Base-by-base conservation (phyloP, 2,113 vertebrate genomes). In the cattle (Bos taurus) region DNA sequence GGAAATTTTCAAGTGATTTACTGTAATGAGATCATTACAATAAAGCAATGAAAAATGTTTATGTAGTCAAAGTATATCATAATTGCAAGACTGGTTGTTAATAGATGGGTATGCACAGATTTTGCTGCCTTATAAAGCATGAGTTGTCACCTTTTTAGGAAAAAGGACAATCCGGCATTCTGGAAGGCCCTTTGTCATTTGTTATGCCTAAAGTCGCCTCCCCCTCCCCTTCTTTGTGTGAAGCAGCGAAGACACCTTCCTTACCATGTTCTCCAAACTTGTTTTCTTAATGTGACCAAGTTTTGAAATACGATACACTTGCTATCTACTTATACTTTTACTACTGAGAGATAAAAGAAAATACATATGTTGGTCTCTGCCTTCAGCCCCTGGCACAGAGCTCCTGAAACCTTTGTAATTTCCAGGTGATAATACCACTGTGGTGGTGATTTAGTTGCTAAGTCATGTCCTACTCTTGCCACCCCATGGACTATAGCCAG, bases 21-120 rank as follows among this genome's bases (percentile, higher is more conserved):
- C 36, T 60, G 30, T 84, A 77, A n/a, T 94, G 40, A 88, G 40
- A 71, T 95, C 12, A 95, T 92, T 91, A 78, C 94, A 94, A 85
- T 60, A 92, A 90, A 88, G 4, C n/a, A 60, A 54, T 83, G 30
- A 96, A 74, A 78, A 82, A 77, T 91, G 28, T 46, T 52, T 43
- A 52, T 60, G 2, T 62, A 80, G 23, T 91, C 48, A 26, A 81
- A 50, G 33, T 28, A 19, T 78, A 25, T 74, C 48, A 25, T 43
- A 88, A 57, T 52, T 80, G 6, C 19, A 83, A 93, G 71, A 89
- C 33, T 54, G n/a, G 50, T 54, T 43, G 9, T 23, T 71, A 43
- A 84, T 23, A 92, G 5, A 92, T 82, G 59, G 33, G 3, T 82
- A 4, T 54, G 54, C 25, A 74, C 21, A 78, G 16, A 26, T 36